These are phyloP conservation scores for Diadegma fenestrale DNA, from an alignment of 2,888 invertebrate genomes.

Conservation along the genomic window DNA sequence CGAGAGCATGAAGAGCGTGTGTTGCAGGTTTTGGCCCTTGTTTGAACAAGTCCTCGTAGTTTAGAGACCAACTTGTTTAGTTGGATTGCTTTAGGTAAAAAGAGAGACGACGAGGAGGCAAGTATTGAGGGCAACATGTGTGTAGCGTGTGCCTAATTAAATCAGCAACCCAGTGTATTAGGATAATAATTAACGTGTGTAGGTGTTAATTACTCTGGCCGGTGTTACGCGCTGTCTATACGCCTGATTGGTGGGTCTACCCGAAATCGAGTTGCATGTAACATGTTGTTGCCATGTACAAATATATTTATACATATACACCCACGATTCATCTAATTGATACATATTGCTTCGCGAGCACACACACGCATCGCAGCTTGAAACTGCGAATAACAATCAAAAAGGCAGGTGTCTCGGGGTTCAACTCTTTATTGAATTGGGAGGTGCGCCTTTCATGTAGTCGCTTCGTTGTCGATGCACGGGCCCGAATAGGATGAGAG, in stretches of 20 bases:
- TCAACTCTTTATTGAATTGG: not conserved
- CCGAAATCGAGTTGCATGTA: constrained; percentile 31
- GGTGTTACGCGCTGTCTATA: not conserved
- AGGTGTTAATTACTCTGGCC: constrained; percentile 50
- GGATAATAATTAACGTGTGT: constrained; percentile 70
- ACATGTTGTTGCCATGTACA: not conserved
- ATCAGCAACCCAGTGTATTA: constrained; percentile 64
- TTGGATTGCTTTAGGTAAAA: not conserved
- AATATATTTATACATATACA: not conserved
- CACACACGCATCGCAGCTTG: not conserved
- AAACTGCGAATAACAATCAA: not conserved
- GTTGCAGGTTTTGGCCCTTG: not conserved
- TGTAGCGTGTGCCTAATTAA: constrained; percentile 66
- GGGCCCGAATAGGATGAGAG: constrained; percentile 5
- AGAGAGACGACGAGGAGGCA: not conserved
- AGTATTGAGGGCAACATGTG: not conserved
- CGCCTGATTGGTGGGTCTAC: constrained; percentile 26
- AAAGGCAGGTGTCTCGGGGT: not conserved
- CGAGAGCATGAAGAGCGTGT: not conserved
- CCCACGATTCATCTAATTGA: not conserved
- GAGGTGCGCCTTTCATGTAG: constrained; percentile 2
- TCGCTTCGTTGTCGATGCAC: not conserved
- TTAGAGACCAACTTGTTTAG: not conserved
- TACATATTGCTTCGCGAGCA: not conserved
- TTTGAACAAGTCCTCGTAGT: not conserved